A percentile compares a stretch with the other conserved stretches of the same genome.
Conservation (phyloP, 2,797 vertebrate genomes). For the Malacoraja senta region DNA sequence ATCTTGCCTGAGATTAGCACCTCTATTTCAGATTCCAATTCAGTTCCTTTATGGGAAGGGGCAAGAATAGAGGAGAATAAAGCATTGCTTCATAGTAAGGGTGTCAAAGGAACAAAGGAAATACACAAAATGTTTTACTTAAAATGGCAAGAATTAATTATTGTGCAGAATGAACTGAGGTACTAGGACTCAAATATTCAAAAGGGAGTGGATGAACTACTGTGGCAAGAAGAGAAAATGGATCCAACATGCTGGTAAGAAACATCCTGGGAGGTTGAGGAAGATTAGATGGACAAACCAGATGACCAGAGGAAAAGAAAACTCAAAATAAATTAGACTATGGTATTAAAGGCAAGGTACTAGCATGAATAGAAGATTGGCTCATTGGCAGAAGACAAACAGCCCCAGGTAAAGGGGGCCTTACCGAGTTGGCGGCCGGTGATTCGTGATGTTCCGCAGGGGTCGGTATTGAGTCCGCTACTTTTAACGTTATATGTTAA, state of each 20-base stretch:
- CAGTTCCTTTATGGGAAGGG: background rate
- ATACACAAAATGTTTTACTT: background rate
- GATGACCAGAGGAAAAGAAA: background rate
- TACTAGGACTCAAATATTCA: background rate
- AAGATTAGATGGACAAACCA: background rate
- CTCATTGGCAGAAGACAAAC: too few relatives aligned
- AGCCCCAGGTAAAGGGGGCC: too few relatives aligned
- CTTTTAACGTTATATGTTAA: too few relatives aligned
- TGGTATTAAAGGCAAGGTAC: background rate
- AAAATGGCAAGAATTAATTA: background rate
- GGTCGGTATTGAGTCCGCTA: too few relatives aligned
- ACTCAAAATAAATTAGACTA: background rate
- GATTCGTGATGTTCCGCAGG: too few relatives aligned
- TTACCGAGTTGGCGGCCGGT: too few relatives aligned
- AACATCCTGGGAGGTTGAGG: background rate
- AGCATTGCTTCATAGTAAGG: background rate
- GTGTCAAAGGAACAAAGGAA: background rate
- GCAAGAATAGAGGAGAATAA: background rate
- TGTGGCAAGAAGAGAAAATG: background rate
- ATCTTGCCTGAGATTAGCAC: background rate
- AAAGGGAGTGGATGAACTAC: background rate
- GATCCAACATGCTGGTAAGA: background rate
- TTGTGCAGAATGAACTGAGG: background rate
- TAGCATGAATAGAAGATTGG: too few relatives aligned
- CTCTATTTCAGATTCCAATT: background rate